Evolutionary conservation across 2,797 vertebrate species (phyloP), one percentile per base, ranked within the genome.

Genomic region (Onychomys arenicola): DNA sequence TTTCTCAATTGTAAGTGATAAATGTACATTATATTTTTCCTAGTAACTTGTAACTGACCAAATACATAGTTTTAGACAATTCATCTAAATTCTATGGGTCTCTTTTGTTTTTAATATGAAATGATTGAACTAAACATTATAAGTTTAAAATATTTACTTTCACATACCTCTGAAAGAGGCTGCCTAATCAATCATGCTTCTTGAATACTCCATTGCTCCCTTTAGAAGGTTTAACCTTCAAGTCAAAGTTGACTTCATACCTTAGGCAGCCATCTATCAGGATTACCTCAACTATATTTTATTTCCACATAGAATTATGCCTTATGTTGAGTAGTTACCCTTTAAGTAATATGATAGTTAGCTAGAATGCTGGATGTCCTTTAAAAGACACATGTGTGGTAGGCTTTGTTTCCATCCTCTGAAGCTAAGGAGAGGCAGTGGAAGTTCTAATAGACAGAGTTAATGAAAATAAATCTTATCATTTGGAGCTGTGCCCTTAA

Each of bases 81-180:
- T 78, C 17, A 81, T 55, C 69, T 89, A 95, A 77, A 86, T 57
- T 93, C 17, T 63, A 6, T 16, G 40, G 3, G 7, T 11, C 2
- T 80, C 27, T 91, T 93, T 61, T 52, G 57, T 93, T 37, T 85
- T 65, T 92, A 86, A 69, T 67, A 43, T 55, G 7, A 96, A 90
- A 88, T 65, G 29, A 40, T 40, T 93, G 32, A 76, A 78, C 21
- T 90, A 93, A 89, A 86, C 16, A 94, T 77, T 93, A 57, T 93
- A 34, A 94, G 88, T 91, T 94, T 29, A 87, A 65, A 83, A 82
- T 55, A 8, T 61, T 94, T 95, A 73, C 63, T 55, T 80, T 82
- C 46, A 52, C 80, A 13, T 85, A 13, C 55, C 21, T 85, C 2
- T 90, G n/a, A 94, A 80, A 96, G 37, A 93, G 37, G 63, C 0